Evolutionary conservation across 2,888 invertebrate genomes (phyloP), one percentile per base, ranked within the genome.

Genomic region (Macaria liturata): DNA sequence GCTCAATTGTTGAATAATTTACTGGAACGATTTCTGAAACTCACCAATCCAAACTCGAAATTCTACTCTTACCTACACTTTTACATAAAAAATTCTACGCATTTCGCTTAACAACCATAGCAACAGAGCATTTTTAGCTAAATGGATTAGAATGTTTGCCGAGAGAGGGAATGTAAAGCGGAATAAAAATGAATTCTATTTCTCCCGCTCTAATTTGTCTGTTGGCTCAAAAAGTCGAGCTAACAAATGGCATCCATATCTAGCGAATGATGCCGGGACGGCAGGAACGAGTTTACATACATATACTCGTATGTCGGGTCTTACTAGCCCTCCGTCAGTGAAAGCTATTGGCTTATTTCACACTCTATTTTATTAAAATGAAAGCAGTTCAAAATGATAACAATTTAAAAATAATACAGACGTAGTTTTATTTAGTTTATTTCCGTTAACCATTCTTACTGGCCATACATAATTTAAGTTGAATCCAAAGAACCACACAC

Each of bases 191-290:
- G 32, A 54, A 53, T 52, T 52, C 51, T 55, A 44, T 52, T 52
- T 59, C 45, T 9, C 54, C 46, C 59, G 46, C 46, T 60, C 52
- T 49, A 54, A 55, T 55, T 56, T 60, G 55, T 59, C 59, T 49
- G 58, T 55, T 48, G 52, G 46, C 55, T 39, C 46, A 60, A 56
- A 59, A 55, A 56, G 40, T 55, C 20, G 40, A 30, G 55, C 49
- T 56, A 51, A 60, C 48, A 56, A 52, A 60, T 55, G 54, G 31
- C 45, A 5, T 49, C 4, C 42, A 45, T 49, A 47, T 42, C 37
- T 43, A 57, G 37, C 44, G 37, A 30, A 34, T 37, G 47, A 56
- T 32, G 47, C 37, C 31, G 51, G 31, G 51, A 37, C 37, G 51
- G 47, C 31, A 32, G 31, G 37, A 47, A 53, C 42, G 6, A 9